A percentile compares a stretch with the other conserved stretches of the same genome.
phyloP scores from a whole-genome alignment of 1,140 invertebrate species.

The Rhynchophorus ferrugineus region DNA sequence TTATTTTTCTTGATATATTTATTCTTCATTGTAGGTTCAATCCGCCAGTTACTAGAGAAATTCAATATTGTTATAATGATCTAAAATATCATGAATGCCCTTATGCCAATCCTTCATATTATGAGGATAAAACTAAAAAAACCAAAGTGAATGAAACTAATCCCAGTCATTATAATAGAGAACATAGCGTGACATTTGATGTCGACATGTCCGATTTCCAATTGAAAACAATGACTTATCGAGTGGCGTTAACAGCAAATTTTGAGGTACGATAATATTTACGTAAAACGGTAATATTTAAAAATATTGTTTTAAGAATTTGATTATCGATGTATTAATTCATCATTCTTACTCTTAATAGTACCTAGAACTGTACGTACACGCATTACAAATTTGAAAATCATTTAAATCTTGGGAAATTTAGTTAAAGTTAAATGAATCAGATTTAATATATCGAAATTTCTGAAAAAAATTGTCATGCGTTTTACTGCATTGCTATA shows the following conservation, averaged over 20 bases:
- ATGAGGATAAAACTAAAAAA: constrained; percentile 27
- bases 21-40: constrained; percentile 24
- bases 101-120: constrained; percentile 14
- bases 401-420: too few relatives aligned
- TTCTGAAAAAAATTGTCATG: too few relatives aligned
- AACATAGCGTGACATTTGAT: constrained; percentile 34
- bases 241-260: constrained; percentile 30
- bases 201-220: constrained; percentile 36
- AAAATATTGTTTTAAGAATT: too few relatives aligned
- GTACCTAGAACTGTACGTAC: too few relatives aligned
- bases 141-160: constrained; percentile 35
- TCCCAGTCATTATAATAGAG: constrained; percentile 27
- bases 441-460: too few relatives aligned
- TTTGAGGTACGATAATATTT: constrained; percentile 12
- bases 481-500: too few relatives aligned
- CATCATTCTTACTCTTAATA: too few relatives aligned
- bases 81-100: constrained; percentile 31
- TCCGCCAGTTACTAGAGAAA: constrained; percentile 31
- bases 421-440: too few relatives aligned
- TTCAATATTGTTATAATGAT: constrained; percentile 36
- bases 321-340: too few relatives aligned
- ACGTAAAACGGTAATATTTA: too few relatives aligned
- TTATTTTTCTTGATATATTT: constrained; percentile 1
- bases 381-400: too few relatives aligned
- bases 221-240: constrained; percentile 37